Evolutionary conservation across 1,140 invertebrate species (phyloP).

Genomic region (Drosophila ficusphila): DNA sequence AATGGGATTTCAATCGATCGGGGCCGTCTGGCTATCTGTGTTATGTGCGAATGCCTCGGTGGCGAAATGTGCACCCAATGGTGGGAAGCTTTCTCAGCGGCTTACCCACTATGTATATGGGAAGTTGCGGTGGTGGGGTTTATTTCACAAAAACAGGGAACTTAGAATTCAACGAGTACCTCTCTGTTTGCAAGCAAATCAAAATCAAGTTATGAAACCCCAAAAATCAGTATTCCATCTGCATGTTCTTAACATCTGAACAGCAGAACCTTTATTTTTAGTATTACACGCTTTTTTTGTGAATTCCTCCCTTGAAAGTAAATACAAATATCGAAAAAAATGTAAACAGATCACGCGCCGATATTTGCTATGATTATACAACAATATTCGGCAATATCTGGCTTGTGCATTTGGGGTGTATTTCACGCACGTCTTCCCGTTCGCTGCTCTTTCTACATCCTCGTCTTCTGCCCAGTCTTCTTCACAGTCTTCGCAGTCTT

Average conservation of each 20-base stretch:
- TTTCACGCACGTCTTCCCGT: constrained; percentile 65
- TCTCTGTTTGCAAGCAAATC: too few relatives aligned
- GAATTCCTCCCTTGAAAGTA: neutral
- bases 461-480: constrained; percentile 1
- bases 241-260: neutral
- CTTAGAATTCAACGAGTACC: too few relatives aligned
- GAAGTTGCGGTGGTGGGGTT: too few relatives aligned
- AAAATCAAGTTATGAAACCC: neutral
- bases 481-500: constrained; percentile 2
- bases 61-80: neutral
- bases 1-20: constrained; percentile 6
- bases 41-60: neutral
- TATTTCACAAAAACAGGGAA: neutral
- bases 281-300: neutral
- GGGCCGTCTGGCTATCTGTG: neutral
- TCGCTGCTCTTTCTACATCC: constrained; percentile 9
- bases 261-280: constrained; percentile 15
- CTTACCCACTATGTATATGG: neutral
- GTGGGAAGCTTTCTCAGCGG: neutral
- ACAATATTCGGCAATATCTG: constrained; percentile 35
- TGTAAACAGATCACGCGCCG: constrained; percentile 23
- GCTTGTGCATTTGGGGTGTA: constrained; percentile 40
- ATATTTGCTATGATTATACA: constrained; percentile 43
- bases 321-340: constrained; percentile 7
- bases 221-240: constrained; percentile 2